These are phyloP conservation scores for Zosterops borbonicus DNA, from an alignment of 2,113 vertebrate genomes.

Conservation along the genomic window DNA sequence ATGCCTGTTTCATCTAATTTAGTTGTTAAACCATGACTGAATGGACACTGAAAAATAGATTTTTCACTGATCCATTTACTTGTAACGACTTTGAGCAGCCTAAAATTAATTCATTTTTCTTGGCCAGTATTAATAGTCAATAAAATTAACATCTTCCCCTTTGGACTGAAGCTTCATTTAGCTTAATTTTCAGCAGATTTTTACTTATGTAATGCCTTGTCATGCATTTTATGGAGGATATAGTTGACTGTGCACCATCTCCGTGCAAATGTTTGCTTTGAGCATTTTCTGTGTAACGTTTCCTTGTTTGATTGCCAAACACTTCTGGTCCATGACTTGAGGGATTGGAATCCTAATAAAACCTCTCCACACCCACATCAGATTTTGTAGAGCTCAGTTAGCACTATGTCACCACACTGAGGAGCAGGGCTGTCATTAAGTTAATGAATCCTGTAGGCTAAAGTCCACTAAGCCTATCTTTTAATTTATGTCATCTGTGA, in stretches of 20 bases:
- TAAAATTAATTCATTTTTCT: neutral
- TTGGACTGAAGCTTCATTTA: neutral
- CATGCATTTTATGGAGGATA: accelerated
- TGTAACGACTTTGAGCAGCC: neutral
- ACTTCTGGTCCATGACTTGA: neutral
- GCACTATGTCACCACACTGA: neutral
- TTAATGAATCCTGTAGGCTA: neutral
- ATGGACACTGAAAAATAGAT: neutral
- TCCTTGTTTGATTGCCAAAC: slow-evolving; percentile 43
- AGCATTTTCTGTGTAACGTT: neutral
- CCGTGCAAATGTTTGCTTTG: neutral
- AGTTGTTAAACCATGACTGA: neutral
- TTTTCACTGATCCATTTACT: neutral
- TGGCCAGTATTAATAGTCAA: neutral
- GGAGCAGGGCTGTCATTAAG: neutral
- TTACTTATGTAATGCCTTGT: neutral
- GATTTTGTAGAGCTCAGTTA: neutral
- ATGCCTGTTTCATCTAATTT: neutral
- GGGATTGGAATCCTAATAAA: slow-evolving; percentile 34
- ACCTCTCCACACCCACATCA: neutral
- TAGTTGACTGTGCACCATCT: too few species aligned
- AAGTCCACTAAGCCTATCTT: neutral
- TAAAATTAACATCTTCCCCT: neutral
- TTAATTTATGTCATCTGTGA: neutral
- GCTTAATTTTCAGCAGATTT: neutral